These are phyloP conservation scores for Clostera curtula DNA, from an alignment of 2,888 invertebrate genomes.

Conservation along the genomic window DNA sequence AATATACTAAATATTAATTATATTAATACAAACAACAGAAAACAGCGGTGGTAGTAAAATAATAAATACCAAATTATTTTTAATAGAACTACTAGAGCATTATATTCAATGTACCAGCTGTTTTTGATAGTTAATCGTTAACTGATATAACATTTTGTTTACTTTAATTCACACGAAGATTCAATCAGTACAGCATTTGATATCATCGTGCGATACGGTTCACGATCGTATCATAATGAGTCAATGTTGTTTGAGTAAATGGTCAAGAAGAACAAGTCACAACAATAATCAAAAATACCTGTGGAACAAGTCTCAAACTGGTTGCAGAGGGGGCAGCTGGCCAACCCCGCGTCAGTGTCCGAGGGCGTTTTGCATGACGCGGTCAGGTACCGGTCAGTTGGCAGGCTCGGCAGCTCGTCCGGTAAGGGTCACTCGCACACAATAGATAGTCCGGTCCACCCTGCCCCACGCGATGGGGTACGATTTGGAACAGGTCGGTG, in stretches of 20 bases:
- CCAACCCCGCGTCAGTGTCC: conserved; percentile 55
- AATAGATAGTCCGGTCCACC: conserved; percentile 54
- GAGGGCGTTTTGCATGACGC: conserved; percentile 62
- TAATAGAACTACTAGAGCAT: too few species aligned
- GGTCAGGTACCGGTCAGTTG: conserved; percentile 56
- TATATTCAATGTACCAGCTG: too few species aligned
- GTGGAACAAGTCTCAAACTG: conserved; percentile 53
- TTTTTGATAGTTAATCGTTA: too few species aligned
- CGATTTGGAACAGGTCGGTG: conserved; percentile 39
- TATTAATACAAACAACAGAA: too few species aligned
- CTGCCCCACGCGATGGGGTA: conserved; percentile 36
- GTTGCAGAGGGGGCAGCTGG: conserved; percentile 53
- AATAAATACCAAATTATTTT: too few species aligned
- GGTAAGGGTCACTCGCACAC: conserved; percentile 62
- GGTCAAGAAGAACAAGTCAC: conserved; percentile 33
- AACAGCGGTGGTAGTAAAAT: too few species aligned
- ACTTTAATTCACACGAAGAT: too few species aligned
- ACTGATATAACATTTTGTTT: too few species aligned
- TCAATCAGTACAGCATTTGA: too few species aligned
- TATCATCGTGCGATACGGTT: conserved; percentile 19
- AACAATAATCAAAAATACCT: conserved; percentile 54
- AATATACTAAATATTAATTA: too few species aligned
- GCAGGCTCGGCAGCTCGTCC: conserved; percentile 42
- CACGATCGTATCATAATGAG: conserved; percentile 29
- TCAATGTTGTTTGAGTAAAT: conserved; percentile 28